Conservation (phyloP, 2,888 invertebrate species). For the Plebejus melissa region DNA sequence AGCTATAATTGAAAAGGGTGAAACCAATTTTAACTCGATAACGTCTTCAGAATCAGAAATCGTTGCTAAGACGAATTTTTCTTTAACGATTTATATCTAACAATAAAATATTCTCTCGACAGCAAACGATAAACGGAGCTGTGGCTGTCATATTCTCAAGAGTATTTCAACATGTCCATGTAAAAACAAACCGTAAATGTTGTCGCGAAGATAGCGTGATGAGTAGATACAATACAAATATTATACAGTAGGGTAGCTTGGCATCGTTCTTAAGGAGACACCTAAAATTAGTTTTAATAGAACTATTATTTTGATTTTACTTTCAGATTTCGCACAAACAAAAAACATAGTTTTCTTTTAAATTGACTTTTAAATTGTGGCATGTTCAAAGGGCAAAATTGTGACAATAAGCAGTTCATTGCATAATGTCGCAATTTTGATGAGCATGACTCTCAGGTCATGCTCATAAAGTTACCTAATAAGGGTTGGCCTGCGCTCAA, state of each 20-base stretch:
- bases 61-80: background rate
- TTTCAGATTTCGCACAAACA: too few relatives aligned
- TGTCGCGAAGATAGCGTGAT: background rate
- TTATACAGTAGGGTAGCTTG: background rate
- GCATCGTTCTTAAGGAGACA: background rate
- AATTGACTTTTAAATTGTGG: too few relatives aligned
- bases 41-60: background rate
- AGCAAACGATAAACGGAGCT: background rate
- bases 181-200: constrained; percentile 6
- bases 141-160: background rate
- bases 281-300: too few relatives aligned
- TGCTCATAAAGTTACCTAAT: too few relatives aligned
- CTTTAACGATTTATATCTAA: background rate
- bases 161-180: constrained; percentile 2
- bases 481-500: too few relatives aligned
- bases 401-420: too few relatives aligned
- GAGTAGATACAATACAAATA: background rate
- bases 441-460: too few relatives aligned
- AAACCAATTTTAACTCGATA: background rate
- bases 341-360: too few relatives aligned
- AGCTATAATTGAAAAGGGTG: background rate
- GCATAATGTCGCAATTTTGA: too few relatives aligned
- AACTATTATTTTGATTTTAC: too few relatives aligned
- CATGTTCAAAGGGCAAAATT: too few relatives aligned
- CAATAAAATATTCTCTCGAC: background rate